phyloP scores from a whole-genome alignment of 2,113 vertebrate species.

The Oreochromis niloticus region DNA sequence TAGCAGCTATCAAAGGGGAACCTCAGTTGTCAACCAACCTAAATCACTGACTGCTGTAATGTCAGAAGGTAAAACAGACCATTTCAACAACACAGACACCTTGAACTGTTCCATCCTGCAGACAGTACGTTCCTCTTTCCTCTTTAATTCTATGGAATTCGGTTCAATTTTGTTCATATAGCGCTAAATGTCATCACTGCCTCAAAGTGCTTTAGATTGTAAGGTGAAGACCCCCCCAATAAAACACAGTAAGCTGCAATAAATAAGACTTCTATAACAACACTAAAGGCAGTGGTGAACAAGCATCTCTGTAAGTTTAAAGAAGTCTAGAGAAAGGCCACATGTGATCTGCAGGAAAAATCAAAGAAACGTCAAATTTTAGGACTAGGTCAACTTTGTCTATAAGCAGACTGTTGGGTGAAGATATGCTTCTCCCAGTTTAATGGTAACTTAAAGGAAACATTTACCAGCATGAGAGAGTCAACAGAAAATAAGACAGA shows the following conservation, averaged over 20 bases:
- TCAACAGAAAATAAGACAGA: background rate
- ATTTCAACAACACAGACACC: background rate
- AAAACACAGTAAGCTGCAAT: background rate
- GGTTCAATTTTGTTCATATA: accelerated
- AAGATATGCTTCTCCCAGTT: background rate
- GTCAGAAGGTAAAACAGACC: background rate
- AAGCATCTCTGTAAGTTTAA: background rate
- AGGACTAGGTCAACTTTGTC: background rate
- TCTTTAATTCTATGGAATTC: background rate
- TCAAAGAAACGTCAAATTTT: background rate
- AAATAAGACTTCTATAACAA: background rate
- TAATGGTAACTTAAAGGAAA: background rate
- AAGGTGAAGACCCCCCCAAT: background rate
- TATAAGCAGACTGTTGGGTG: background rate
- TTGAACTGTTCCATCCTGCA: background rate
- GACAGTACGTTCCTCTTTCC: background rate
- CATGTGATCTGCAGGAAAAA: background rate
- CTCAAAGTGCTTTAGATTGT: background rate
- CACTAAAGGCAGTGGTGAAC: background rate
- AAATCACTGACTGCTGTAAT: background rate
- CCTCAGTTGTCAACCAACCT: background rate
- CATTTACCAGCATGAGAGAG: background rate
- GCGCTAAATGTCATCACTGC: background rate
- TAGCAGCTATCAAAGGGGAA: background rate
- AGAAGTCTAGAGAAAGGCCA: background rate